These are phyloP conservation scores for Ictalurus furcatus DNA, from an alignment of 2,113 vertebrate species.

Conservation along the genomic window DNA sequence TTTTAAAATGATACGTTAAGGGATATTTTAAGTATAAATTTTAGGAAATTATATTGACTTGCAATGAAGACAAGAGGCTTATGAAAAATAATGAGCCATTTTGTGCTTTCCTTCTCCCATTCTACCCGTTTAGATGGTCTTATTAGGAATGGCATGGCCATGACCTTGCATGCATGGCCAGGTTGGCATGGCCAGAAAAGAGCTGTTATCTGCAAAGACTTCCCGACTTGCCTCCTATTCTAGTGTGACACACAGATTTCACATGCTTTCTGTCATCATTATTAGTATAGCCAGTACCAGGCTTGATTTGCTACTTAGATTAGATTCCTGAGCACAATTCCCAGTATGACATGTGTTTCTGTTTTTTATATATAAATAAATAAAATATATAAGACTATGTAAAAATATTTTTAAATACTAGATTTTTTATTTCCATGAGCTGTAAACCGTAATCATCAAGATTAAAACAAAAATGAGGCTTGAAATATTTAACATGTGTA, in stretches of 20 bases:
- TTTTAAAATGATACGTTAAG: not conserved
- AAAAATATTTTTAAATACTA: too few relatives aligned
- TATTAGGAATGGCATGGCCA: not conserved
- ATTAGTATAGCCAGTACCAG: conserved; percentile 8
- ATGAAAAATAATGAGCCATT: not conserved
- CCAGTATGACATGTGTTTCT: not conserved
- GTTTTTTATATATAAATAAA: too few relatives aligned
- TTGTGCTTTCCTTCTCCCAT: not conserved
- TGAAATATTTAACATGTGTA: too few relatives aligned
- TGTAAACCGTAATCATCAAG: too few relatives aligned
- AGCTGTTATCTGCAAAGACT: not conserved
- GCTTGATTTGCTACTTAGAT: not conserved
- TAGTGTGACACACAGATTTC: not conserved
- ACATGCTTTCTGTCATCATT: conserved; percentile 1
- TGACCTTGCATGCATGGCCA: conserved; percentile 17
- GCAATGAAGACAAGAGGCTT: not conserved
- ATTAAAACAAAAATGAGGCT: too few relatives aligned
- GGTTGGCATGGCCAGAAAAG: not conserved
- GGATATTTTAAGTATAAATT: not conserved
- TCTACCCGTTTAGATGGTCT: not conserved
- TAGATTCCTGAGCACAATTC: not conserved
- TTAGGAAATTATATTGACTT: not conserved
- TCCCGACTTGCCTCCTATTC: not conserved
- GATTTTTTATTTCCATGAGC: too few relatives aligned
- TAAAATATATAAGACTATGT: too few relatives aligned